Conservation (phyloP, 1,140 invertebrate species). For the Eurytemora carolleeae region DNA sequence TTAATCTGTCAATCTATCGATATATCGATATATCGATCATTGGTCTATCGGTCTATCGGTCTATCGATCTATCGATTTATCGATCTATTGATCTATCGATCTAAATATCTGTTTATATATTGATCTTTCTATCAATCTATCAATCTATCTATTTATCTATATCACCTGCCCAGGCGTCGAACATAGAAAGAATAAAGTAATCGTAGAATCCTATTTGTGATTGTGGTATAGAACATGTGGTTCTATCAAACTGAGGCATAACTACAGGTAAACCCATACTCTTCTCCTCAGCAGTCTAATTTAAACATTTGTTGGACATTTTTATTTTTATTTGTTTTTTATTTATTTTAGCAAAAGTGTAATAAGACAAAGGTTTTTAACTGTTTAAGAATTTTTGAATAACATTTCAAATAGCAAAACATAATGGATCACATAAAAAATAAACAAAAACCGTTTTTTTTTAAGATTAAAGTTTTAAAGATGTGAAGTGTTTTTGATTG, state of each 20-base stretch:
- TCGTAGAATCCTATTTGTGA: conserved; percentile 91
- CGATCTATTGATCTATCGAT: background rate
- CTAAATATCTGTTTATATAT: background rate
- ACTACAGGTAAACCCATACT: conserved; percentile 59
- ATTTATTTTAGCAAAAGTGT: too few relatives aligned
- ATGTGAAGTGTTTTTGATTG: too few relatives aligned
- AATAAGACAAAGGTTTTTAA: too few relatives aligned
- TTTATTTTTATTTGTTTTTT: too few relatives aligned
- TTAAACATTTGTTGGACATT: too few relatives aligned
- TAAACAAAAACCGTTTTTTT: too few relatives aligned
- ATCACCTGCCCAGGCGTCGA: conserved; percentile 83
- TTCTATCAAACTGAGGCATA: conserved; percentile 87
- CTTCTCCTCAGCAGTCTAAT: conserved; percentile 83
- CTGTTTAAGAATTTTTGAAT: too few relatives aligned
- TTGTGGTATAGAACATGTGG: conserved; percentile 79
- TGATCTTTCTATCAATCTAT: background rate
- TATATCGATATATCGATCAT: background rate
- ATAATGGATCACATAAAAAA: too few relatives aligned
- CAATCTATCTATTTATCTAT: background rate
- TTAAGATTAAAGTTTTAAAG: too few relatives aligned
- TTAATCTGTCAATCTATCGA: background rate
- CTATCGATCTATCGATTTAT: background rate
- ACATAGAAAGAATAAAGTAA: conserved; percentile 90
- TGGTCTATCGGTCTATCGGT: background rate
- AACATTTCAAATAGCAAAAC: too few relatives aligned